Evolutionary conservation across 2,888 invertebrate genomes (phyloP).

Genomic region (Dichetophora obliterata): DNA sequence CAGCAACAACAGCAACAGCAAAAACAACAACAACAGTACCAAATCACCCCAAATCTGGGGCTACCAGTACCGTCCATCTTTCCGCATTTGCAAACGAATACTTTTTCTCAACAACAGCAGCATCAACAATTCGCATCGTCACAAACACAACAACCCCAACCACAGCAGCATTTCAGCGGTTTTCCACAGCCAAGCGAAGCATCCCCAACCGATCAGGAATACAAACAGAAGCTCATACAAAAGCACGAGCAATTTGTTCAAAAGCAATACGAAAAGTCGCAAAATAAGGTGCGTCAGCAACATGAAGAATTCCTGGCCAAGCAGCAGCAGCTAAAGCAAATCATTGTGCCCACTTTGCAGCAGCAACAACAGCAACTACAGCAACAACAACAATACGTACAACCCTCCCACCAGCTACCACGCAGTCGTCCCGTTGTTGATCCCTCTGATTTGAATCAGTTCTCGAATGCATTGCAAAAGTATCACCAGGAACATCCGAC

Average conservation of each 20-base stretch:
- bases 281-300: constrained; percentile 80
- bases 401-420: constrained; percentile 35
- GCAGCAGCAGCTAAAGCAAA: constrained; percentile 76
- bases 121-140: constrained; percentile 58
- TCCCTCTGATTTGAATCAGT: constrained; percentile 76
- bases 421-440: constrained; percentile 67
- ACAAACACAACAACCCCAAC: constrained; percentile 51
- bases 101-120: constrained; percentile 54
- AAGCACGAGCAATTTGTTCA: constrained; percentile 84
- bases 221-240: constrained; percentile 80
- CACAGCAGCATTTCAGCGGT: constrained; percentile 33
- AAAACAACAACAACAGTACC: constrained; percentile 49
- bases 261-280: constrained; percentile 83
- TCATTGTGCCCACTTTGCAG: constrained; percentile 64
- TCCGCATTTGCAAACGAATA: constrained; percentile 55
- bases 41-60: constrained; percentile 60
- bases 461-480: constrained; percentile 76
- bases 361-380: constrained; percentile 64
- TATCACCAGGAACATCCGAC: constrained; percentile 80
- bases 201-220: constrained; percentile 73
- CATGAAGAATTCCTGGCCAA: constrained; percentile 79
- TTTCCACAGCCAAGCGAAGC: constrained; percentile 46
- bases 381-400: constrained; percentile 58
- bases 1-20: constrained; percentile 51
- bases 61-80: constrained; percentile 59